Base-by-base conservation (phyloP, 2,888 invertebrate genomes). In the Protonemura montana region DNA sequence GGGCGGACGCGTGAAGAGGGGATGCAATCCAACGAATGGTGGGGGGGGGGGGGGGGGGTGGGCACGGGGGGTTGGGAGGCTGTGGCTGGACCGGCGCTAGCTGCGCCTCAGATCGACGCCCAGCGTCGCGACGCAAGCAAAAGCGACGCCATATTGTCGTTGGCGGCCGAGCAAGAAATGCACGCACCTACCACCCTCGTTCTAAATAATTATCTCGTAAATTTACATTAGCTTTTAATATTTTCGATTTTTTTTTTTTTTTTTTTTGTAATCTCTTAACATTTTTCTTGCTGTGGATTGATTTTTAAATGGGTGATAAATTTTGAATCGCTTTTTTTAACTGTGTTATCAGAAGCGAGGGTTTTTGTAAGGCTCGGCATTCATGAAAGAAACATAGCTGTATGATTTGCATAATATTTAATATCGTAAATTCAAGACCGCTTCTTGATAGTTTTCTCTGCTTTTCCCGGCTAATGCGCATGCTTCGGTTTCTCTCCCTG, bases 81-180 rank as follows among this genome's bases (percentile, higher is more conserved):
- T 86, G 86, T 84, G 77, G 77, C 84, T 13, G 35, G 84, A 78
- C 78, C 81, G 82, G 78, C 85, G 81, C 81, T 82, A 76, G 76
- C 85, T 42, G 85, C 86, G 82, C 82, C 81, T 82, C 29, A 82
- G 87, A 82, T 83, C 86, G 86, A 83, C 86, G 86, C 84, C 78
- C 78, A 10, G 85, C 80, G 85, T 86, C 85, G 85, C 86, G 78
- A 84, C 77, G 86, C 35, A 25, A 6, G 42, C 26, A 2, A n/a
- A 30, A 30, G 7, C 59, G 86, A 78, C 87, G 87, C 87, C 87
- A 87, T 87, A 76, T 86, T 86, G 86, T 85, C 86, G 59, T 21
- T 21, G 59, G 16, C 59, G 59, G 13, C 59, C 16, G 21, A 21
- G 59, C 16, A n/a, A n/a, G 76, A 86, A 59, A 59, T 59, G 59